Evolutionary conservation across 1,140 invertebrate genomes (phyloP).

Genomic region (Plectrocnemia conspersa): DNA sequence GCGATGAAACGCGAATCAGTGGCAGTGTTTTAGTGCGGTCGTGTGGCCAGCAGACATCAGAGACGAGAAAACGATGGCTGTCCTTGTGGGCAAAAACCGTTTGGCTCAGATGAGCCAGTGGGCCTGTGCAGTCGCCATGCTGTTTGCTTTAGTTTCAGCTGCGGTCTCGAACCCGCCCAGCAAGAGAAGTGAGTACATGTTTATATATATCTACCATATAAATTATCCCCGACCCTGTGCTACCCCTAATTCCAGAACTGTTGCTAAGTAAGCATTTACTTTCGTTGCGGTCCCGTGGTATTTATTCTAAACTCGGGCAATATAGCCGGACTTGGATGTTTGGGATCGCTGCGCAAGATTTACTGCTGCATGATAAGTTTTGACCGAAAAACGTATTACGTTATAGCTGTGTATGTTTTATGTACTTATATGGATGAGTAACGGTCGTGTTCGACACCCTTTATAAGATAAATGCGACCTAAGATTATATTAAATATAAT

Average conservation of each 20-base stretch:
- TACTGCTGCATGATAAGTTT: no score
- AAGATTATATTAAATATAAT: no score
- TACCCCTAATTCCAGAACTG: background rate
- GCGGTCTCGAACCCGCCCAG: constrained; percentile 24
- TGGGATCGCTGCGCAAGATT: no score
- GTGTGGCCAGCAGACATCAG: constrained; percentile 6
- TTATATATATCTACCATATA: background rate
- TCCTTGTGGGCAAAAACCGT: constrained; percentile 9
- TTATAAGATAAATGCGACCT: no score
- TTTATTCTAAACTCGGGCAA: no score
- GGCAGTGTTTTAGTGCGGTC: background rate
- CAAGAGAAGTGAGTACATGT: constrained; percentile 29
- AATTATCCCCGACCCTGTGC: background rate
- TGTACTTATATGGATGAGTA: no score
- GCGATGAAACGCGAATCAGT: constrained; percentile 7
- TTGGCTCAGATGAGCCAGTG: constrained; percentile 8
- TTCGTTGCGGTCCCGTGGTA: no score
- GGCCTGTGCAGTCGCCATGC: constrained; percentile 13
- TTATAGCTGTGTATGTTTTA: no score
- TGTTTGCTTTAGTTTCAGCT: constrained; percentile 16
- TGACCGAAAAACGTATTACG: no score
- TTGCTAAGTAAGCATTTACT: constrained; percentile 9
- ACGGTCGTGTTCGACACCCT: no score
- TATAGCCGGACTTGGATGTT: no score
- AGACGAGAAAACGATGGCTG: constrained; percentile 20